These are phyloP conservation scores for Colaptes auratus DNA, from an alignment of 2,113 vertebrate genomes.

Conservation along the genomic window DNA sequence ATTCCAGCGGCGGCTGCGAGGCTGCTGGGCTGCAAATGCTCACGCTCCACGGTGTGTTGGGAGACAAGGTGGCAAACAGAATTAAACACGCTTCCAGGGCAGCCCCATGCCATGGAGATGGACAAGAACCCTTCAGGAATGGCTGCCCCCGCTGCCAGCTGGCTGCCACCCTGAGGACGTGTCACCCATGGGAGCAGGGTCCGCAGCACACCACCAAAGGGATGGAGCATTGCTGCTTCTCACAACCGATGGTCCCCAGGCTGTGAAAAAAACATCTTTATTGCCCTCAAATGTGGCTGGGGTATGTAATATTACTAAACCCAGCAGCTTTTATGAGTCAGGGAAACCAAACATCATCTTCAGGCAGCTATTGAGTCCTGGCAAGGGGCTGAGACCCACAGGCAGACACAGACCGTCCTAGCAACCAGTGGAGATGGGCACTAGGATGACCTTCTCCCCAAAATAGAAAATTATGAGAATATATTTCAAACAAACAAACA, in stretches of 20 bases:
- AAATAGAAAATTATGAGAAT: neutral
- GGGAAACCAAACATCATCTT: neutral
- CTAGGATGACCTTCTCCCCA: neutral
- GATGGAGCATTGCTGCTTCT: accelerated
- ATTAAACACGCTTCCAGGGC: accelerated
- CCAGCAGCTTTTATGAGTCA: neutral
- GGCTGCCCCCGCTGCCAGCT: neutral
- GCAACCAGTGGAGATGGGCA: accelerated
- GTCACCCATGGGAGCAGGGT: accelerated
- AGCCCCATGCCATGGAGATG: neutral
- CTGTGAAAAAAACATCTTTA: accelerated
- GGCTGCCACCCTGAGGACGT: accelerated
- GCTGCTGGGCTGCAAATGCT: neutral
- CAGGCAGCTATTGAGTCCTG: neutral
- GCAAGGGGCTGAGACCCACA: neutral
- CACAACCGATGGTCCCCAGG: accelerated
- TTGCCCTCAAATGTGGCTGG: neutral
- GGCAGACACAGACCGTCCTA: neutral
- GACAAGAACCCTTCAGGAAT: accelerated
- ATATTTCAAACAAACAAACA: neutral
- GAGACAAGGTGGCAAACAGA: neutral
- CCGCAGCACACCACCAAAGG: neutral
- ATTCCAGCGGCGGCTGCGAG: accelerated
- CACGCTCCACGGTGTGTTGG: accelerated
- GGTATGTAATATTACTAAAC: neutral